Evolutionary conservation across 2,888 invertebrate genomes (phyloP), one percentile per base, ranked within the genome.

Genomic region (Megamerina dolium): DNA sequence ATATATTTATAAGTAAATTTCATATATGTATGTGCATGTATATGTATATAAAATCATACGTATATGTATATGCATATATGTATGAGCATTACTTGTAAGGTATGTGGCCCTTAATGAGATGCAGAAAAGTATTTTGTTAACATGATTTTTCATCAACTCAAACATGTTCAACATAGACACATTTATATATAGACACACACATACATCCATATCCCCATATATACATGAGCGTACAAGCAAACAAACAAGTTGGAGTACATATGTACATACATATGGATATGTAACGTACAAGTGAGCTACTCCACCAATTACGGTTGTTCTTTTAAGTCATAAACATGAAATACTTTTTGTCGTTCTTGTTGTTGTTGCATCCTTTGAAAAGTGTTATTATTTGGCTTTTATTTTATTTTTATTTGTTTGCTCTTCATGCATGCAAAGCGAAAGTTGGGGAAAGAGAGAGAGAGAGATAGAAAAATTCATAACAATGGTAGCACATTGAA

Each of bases 91-190:
- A 26, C 17, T 17, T 10, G 35, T 31, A 12, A 23, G 37, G 29
- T 30, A 31, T 35, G 34, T 34, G 21, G 21, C 33, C 33, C 13
- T 12, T 49, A 41, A 49, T 43, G 37, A 41, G 34, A 37, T 43
- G 45, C 45, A 49, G 31, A 39, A 30, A 32, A 46, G 45, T 47
- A 50, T 47, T 50, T 48, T 48, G 47, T 48, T 45, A 43, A 50
- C 50, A 50, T 50, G 47, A 47, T 41, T 47, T 47, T 29, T 43
- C 47, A 50, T 47, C 45, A 47, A 50, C 47, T 50, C 43, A 35
- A 38, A 41, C 43, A 41, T 36, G 45, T 41, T 36, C 18, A 37
- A 23, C 34, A 47, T 40, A 45, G 35, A 37, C 41, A 37, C 39
- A 37, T 39, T 43, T 36, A 26, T 30, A 5, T 3, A 27, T n/a